These are phyloP conservation scores for Myathropa florea DNA, from an alignment of 2,888 invertebrate genomes.

Conservation along the genomic window DNA sequence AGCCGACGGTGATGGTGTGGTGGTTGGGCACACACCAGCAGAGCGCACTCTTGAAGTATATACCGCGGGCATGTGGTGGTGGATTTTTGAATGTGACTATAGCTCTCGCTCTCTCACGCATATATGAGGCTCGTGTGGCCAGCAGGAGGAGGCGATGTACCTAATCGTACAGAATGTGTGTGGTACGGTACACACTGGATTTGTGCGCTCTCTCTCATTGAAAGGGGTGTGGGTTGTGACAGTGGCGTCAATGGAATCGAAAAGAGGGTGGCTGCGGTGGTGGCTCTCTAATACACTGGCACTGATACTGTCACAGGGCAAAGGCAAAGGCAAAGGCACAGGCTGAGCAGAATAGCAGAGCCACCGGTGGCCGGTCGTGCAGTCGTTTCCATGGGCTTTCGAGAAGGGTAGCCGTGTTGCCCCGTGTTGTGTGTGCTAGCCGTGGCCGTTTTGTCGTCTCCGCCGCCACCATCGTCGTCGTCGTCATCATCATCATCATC, in stretches of 20 bases:
- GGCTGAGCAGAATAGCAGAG: constrained; percentile 30
- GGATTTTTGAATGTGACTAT: constrained; percentile 7
- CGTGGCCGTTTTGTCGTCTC: constrained; percentile 21
- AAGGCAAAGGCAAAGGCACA: constrained; percentile 43
- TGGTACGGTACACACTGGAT: constrained; percentile 27
- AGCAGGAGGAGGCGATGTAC: constrained; percentile 39
- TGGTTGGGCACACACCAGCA: constrained; percentile 26
- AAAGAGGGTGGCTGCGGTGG: constrained; percentile 65
- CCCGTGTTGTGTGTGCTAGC: constrained; percentile 33
- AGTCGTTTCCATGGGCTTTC: constrained; percentile 59
- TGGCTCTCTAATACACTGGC: constrained; percentile 23
- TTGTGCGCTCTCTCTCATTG: constrained; percentile 8
- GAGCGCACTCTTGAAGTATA: constrained; percentile 34
- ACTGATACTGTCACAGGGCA: constrained; percentile 6
- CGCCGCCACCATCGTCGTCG: constrained; percentile 17
- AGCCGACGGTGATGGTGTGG: constrained; percentile 40
- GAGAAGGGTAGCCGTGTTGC: constrained; percentile 60
- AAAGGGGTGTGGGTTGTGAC: constrained; percentile 70
- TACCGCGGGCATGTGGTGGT: constrained; percentile 25
- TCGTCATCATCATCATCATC: constrained; percentile 4
- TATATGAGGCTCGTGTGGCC: constrained; percentile 45
- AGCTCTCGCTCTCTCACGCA: constrained; percentile 59
- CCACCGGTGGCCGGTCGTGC: constrained; percentile 68
- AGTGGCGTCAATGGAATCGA: constrained; percentile 60
- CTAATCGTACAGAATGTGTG: constrained; percentile 18